Percentiles rank a stretch among this genome's conserved stretches.
Conservation (phyloP, 2,797 vertebrate species). For the Buceros bicornis region DNA sequence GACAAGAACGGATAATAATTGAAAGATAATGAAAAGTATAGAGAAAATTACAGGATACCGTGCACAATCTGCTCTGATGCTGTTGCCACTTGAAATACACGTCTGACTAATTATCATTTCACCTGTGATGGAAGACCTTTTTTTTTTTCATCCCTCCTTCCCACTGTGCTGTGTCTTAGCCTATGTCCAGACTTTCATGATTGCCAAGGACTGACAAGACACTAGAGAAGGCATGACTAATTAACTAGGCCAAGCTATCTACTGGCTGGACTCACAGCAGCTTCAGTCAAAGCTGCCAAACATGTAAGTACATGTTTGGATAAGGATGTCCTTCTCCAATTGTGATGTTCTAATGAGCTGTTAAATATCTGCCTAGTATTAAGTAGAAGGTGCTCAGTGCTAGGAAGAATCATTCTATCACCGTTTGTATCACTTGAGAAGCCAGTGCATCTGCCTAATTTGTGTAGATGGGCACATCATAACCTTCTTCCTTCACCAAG, state of each 20-base stretch:
- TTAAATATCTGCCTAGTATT: constrained; percentile 50
- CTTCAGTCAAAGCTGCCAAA: constrained; percentile 56
- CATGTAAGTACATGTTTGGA: constrained; percentile 34
- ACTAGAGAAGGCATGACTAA: constrained; percentile 74
- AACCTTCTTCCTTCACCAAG: not conserved
- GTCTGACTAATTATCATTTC: constrained; percentile 55
- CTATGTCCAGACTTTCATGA: constrained; percentile 53
- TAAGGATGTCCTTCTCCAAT: constrained; percentile 15
- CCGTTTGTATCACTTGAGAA: not conserved
- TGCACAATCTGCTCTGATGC: constrained; percentile 33
- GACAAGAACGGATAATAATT: constrained; percentile 70
- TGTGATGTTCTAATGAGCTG: constrained; percentile 22
- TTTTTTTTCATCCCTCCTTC: constrained; percentile 50
- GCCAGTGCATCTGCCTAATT: not conserved
- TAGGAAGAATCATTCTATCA: not conserved
- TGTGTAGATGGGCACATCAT: not conserved
- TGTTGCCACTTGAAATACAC: not conserved
- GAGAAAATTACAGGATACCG: constrained; percentile 34
- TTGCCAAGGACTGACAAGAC: constrained; percentile 75
- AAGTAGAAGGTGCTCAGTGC: not conserved
- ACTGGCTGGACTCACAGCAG: constrained; percentile 42
- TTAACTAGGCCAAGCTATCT: constrained; percentile 72
- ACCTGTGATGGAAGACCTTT: constrained; percentile 29
- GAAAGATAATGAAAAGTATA: constrained; percentile 73
- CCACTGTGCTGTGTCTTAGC: constrained; percentile 59